Conservation (phyloP, 2,797 vertebrate species). For the Agapornis canus region DNA sequence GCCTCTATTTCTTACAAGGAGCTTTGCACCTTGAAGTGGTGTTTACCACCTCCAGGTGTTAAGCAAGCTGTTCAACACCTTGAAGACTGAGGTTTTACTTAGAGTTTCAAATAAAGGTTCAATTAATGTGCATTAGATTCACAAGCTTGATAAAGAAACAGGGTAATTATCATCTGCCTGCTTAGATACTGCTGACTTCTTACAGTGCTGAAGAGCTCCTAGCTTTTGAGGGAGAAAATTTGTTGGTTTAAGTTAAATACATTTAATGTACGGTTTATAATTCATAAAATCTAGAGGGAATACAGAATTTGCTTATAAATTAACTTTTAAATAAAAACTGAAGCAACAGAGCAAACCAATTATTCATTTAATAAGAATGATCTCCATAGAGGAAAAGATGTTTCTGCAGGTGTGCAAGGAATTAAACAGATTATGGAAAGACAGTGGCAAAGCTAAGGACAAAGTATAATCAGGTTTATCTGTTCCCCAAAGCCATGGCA, state of each 20-base stretch:
- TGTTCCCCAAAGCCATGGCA: background rate
- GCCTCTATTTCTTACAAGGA: background rate
- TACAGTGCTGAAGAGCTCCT: background rate
- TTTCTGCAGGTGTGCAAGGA: background rate
- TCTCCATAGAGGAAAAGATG: background rate
- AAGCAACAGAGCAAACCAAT: background rate
- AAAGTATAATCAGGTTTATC: background rate
- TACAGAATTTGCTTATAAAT: background rate
- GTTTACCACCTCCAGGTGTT: background rate
- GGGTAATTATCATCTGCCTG: background rate
- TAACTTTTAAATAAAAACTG: background rate
- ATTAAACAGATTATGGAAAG: background rate
- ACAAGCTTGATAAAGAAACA: background rate
- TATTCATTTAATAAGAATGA: background rate
- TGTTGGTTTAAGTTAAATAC: background rate
- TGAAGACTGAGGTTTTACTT: background rate
- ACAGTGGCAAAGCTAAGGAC: background rate
- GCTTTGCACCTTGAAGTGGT: background rate
- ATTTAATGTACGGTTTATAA: background rate
- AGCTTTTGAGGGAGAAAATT: background rate
- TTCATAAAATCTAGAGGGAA: slow-evolving; percentile 4
- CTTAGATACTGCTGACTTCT: background rate
- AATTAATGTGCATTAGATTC: background rate
- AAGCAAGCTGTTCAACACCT: background rate
- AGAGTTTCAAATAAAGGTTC: background rate